Conservation (phyloP, 2,797 vertebrate species). For the Podarcis lilfordi region DNA sequence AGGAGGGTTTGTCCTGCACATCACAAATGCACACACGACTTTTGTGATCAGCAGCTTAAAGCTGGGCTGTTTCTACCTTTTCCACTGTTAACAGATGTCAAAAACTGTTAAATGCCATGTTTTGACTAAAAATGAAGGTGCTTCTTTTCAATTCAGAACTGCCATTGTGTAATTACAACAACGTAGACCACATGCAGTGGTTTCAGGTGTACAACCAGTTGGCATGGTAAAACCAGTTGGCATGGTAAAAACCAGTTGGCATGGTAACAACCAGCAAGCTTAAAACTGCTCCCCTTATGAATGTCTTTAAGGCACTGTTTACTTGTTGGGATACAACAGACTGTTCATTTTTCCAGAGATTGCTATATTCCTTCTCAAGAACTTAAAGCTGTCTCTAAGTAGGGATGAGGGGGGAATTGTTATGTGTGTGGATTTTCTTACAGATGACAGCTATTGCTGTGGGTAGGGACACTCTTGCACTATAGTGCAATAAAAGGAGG, state of each 20-base stretch:
- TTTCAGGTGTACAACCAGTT: neutral
- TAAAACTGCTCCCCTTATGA: neutral
- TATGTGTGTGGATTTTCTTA: too few species aligned
- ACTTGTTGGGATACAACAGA: neutral
- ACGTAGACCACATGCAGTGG: neutral
- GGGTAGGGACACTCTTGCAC: too few species aligned
- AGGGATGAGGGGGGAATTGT: neutral
- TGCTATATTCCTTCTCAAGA: neutral
- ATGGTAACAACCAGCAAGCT: neutral
- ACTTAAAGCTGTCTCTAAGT: neutral
- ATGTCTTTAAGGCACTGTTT: neutral
- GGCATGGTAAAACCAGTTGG: too few species aligned
- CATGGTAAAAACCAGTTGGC: neutral
- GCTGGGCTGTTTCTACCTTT: neutral
- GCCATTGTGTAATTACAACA: neutral
- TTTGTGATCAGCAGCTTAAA: neutral
- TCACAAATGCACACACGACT: neutral
- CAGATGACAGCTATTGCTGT: too few species aligned
- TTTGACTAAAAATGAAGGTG: neutral
- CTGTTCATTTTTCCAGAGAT: neutral
- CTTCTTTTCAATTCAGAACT: neutral
- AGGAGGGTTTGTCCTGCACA: neutral
- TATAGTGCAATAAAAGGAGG: too few species aligned
- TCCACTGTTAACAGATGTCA: neutral
- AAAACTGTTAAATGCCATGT: neutral